A percentile compares a stretch with the other conserved stretches of the same genome.
These are phyloP conservation scores for Chloropsis cyanopogon DNA, from an alignment of 2,113 vertebrate species.

Conservation along the genomic window DNA sequence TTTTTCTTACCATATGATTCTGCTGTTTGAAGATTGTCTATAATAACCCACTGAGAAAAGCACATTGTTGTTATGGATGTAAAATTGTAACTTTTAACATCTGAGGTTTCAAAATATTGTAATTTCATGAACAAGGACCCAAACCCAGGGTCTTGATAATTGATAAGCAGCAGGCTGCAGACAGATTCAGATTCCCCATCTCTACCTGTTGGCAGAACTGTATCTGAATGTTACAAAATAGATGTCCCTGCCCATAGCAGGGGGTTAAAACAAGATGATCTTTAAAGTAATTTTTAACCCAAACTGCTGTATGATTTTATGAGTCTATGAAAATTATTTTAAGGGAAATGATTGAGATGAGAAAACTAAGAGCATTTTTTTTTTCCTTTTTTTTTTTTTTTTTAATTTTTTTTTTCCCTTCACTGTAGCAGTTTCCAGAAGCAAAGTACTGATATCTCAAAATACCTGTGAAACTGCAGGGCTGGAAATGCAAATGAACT, in stretches of 20 bases:
- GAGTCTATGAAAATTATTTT: neutral
- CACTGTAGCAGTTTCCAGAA: neutral
- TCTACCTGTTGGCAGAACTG: neutral
- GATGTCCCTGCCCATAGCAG: too few species aligned
- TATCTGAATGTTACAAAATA: neutral
- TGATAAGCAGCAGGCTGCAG: neutral
- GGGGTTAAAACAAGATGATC: neutral
- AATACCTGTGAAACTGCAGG: neutral
- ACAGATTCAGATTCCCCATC: neutral
- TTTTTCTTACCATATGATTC: neutral
- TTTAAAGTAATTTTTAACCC: neutral
- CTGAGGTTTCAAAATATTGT: neutral
- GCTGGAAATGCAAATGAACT: slow-evolving; percentile 13
- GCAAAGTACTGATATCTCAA: neutral
- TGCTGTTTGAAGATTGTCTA: neutral
- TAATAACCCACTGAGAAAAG: neutral
- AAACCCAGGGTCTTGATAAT: neutral
- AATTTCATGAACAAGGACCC: neutral
- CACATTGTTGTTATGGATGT: neutral
- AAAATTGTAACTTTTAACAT: neutral
- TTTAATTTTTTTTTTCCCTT: neutral
- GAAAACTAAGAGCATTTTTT: neutral
- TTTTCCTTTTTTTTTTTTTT: too few species aligned
- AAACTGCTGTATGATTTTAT: neutral
- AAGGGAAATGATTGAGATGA: neutral